Base-by-base conservation (phyloP, 2,888 invertebrate species). In the Caenorhabditis afra region DNA sequence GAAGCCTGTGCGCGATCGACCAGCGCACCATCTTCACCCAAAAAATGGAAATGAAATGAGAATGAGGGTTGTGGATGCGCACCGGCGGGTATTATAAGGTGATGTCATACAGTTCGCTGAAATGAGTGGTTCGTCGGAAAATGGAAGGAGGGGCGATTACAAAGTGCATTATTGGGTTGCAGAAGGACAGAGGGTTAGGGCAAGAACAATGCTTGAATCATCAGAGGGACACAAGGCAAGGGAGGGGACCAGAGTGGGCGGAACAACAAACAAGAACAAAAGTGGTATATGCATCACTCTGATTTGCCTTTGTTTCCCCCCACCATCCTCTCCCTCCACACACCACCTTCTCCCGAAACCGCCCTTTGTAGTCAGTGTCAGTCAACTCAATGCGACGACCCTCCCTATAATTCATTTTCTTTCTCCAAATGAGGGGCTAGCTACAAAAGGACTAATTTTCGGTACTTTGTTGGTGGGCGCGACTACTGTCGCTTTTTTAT, bases 231-330 rank as follows among this genome's bases (percentile, higher is more conserved):
- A 67, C 35, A 55, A 23, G 22, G 39, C 49, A 49, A 61, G 53
- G 52, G 35, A 55, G 70, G 49, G 50, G 22, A 39, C 44, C 29
- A 29, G 29, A 29, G 29, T 47, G 58, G 71, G 64, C 73, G 73
- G 73, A 73, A 73, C 73, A 73, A 73, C 73, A 73, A 73, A 73
- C 73, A 73, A 73, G 73, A 73, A 73, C 73, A 73, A 73, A 73
- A 73, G 73, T 73, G 73, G 64, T 73, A 58, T 64, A 73, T 73
- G 62, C 61, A 73, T 73, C 71, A 62, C 62, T 62, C 23, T 71
- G 71, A 71, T 71, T 73, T 73, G 73, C 73, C 73, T 57, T 73
- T 73, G 73, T 73, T 57, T 73, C 64, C 29, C 29, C n/a, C n/a
- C n/a, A n/a, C n/a, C 29, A 7, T 29, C 29, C 29, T 29, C 29